Base-by-base conservation (phyloP, 1,140 invertebrate species). In the Procambarus clarkii region DNA sequence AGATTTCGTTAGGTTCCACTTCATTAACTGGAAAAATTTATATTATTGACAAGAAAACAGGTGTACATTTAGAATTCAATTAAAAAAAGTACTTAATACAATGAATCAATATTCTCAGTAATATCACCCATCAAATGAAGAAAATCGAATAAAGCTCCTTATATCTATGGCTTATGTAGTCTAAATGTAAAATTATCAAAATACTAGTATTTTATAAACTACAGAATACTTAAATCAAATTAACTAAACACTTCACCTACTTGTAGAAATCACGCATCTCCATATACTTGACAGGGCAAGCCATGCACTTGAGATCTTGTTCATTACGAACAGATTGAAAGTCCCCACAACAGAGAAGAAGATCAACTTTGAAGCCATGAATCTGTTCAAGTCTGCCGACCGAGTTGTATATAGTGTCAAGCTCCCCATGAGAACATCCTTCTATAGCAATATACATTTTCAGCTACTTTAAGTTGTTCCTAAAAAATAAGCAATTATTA, bases 391-490 rank as follows among this genome's bases (percentile, higher is more conserved):
- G 94, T 86, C 96, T 95, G 93, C 96, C 95, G 79, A 99, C 96
- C 13, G 97, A 96, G 89, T 97, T 96, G 94, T 99, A 99, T 93
- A 99, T 99, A 94, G 96, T 97, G 93, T 99, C 98, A 88, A 99
- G 95, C 94, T 99, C 98, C 3, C 99, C 99, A 95, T 99, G 99
- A 93, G 98, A 97, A 96, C 99, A 99, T 84, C 99, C 99, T 96
- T 99, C 98, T 0, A 99, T 95, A 8, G 98, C 99, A 80, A 99
- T 97, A 95, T 97, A 98, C 98, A 99, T 99, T 46, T 34, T 24
- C 54, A 78, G 15, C 34, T 15, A 64, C 34, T 4, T 46, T 46
- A 8, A n/a, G 48, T 34, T 34, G 34, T 60, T 54, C 44, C 21
- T 34, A 83, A 76, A 77, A 76, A 74, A 60, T 34, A 76, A n/a